phyloP scores from a whole-genome alignment of 2,888 invertebrate species.

The Leptopilina myrica region DNA sequence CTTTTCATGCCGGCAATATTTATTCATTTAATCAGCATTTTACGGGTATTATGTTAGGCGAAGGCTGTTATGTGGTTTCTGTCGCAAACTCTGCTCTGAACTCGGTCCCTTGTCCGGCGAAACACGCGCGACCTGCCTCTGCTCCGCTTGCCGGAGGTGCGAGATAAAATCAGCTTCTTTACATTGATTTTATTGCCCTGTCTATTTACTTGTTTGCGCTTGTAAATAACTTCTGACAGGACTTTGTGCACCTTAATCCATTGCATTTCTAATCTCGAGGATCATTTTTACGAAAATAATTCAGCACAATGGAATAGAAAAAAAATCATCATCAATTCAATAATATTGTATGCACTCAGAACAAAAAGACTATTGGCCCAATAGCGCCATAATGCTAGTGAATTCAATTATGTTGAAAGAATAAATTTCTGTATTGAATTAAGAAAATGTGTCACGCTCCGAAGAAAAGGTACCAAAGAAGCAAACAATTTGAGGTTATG shows the following conservation, averaged over 20 bases:
- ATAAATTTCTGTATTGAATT: too few relatives aligned
- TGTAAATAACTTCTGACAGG: constrained; percentile 12
- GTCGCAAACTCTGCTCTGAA: constrained; percentile 29
- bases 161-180: constrained; percentile 31
- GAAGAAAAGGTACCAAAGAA: too few relatives aligned
- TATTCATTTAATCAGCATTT: constrained; percentile 62
- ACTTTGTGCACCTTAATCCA: not conserved
- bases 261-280: not conserved
- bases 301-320: too few relatives aligned
- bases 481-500: too few relatives aligned
- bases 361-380: too few relatives aligned
- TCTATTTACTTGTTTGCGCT: constrained; percentile 25
- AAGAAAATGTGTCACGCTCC: too few relatives aligned
- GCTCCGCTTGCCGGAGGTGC: constrained; percentile 25
- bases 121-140: constrained; percentile 38
- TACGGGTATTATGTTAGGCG: constrained; percentile 54
- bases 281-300: not conserved
- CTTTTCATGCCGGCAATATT: constrained; percentile 53
- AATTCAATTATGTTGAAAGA: too few relatives aligned
- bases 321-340: too few relatives aligned
- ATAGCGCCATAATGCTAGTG: too few relatives aligned
- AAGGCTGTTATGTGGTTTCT: constrained; percentile 44
- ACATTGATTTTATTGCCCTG: constrained; percentile 36
- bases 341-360: too few relatives aligned
- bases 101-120: constrained; percentile 14